phyloP scores from a whole-genome alignment of 2,797 vertebrate genomes.

The Australoheros facetus region DNA sequence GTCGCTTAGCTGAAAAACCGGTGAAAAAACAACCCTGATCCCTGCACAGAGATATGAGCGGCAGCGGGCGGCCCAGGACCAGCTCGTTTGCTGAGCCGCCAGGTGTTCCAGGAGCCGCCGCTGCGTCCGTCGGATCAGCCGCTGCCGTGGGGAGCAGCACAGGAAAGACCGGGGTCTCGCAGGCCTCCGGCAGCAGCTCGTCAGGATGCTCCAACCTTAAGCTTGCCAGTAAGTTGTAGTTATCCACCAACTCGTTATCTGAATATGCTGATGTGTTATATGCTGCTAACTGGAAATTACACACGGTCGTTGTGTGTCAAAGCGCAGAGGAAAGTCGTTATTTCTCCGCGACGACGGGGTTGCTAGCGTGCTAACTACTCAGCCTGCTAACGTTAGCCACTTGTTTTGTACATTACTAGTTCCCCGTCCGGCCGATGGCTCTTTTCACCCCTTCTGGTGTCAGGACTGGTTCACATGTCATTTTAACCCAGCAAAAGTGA shows the following conservation, averaged over 20 bases:
- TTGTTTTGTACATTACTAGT: slow-evolving; percentile 62
- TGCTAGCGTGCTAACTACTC: slow-evolving; percentile 51
- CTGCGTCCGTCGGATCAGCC: slow-evolving; percentile 80
- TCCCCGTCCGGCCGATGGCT: slow-evolving; percentile 13
- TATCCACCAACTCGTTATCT: background rate
- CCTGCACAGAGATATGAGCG: slow-evolving; percentile 83
- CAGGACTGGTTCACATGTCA: background rate
- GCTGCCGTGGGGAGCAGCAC: slow-evolving; percentile 84
- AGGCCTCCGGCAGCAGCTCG: slow-evolving; percentile 83
- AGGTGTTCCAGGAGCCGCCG: slow-evolving; percentile 83
- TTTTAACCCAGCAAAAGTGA: background rate
- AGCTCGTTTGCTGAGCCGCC: slow-evolving; percentile 90
- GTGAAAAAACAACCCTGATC: slow-evolving; percentile 68
- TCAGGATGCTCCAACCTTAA: slow-evolving; percentile 84
- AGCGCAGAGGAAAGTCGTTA: slow-evolving; percentile 14
- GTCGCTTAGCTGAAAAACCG: slow-evolving; percentile 58
- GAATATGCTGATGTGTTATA: fast-evolving
- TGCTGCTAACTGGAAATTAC: background rate
- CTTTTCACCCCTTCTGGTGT: background rate
- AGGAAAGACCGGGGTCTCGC: slow-evolving; percentile 83
- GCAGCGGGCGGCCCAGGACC: slow-evolving; percentile 90
- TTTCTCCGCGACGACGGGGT: slow-evolving; percentile 20
- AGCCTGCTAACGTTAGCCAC: slow-evolving; percentile 63
- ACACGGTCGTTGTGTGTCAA: background rate
- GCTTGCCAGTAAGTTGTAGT: slow-evolving; percentile 83